These are phyloP conservation scores for Macheiramphus alcinus DNA, from an alignment of 2,113 vertebrate species.

Conservation along the genomic window DNA sequence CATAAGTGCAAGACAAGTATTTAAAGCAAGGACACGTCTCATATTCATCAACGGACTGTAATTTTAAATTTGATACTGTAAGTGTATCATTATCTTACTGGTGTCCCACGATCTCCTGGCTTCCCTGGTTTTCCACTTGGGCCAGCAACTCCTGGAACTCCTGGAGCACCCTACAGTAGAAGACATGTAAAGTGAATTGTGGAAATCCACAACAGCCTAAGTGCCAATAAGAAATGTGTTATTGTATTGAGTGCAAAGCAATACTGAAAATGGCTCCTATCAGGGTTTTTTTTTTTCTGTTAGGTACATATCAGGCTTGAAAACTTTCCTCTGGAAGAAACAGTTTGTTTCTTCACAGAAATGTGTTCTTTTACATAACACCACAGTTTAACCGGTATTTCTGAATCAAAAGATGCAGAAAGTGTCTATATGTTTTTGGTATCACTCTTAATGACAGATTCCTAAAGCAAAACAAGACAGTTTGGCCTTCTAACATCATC, in stretches of 20 bases:
- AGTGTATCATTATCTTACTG: slow-evolving; percentile 75
- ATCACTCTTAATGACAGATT: background rate
- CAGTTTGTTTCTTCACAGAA: background rate
- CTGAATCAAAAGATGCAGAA: background rate
- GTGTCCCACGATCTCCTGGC: slow-evolving; percentile 82
- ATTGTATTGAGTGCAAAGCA: background rate
- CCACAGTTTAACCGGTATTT: background rate
- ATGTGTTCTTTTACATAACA: background rate
- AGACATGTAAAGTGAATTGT: background rate
- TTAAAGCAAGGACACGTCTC: background rate
- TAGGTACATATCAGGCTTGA: background rate
- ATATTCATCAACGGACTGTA: background rate
- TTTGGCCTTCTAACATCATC: background rate
- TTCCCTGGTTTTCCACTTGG: slow-evolving; percentile 87
- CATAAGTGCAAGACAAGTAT: background rate
- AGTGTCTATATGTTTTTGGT: background rate
- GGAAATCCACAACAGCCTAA: background rate
- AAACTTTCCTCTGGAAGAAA: background rate
- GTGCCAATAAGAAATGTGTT: background rate
- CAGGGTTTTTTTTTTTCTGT: background rate
- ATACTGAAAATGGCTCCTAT: background rate
- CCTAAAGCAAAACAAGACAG: background rate
- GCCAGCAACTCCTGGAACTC: slow-evolving; percentile 86
- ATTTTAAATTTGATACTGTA: slow-evolving; percentile 12
- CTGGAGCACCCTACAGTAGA: slow-evolving; percentile 83